Evolutionary conservation across 2,797 vertebrate species (phyloP).

Genomic region (Xiphophorus birchmanni): DNA sequence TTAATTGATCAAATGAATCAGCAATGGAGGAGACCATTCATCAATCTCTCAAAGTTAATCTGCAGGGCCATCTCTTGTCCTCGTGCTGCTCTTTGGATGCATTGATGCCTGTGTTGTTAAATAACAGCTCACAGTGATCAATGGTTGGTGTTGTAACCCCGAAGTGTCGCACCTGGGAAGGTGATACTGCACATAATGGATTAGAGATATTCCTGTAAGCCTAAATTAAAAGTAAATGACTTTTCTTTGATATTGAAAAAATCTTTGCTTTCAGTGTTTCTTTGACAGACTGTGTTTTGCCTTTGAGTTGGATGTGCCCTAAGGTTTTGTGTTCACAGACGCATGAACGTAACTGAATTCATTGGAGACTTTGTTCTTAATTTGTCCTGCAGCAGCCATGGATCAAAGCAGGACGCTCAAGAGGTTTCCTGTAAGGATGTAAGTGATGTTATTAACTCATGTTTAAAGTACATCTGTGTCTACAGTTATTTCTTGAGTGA

Average conservation of each 20-base stretch:
- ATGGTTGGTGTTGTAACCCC: conserved; percentile 16
- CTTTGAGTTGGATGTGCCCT: neutral
- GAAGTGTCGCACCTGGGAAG: neutral
- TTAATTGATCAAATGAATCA: conserved; percentile 61
- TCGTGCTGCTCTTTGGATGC: neutral
- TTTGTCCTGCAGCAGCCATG: conserved; percentile 8
- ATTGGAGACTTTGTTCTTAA: conserved; percentile 36
- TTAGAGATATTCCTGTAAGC: conserved; percentile 72
- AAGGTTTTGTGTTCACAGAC: neutral
- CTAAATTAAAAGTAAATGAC: conserved; percentile 70
- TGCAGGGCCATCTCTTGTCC: conserved; percentile 16
- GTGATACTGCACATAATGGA: conserved; percentile 46
- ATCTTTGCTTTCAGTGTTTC: neutral
- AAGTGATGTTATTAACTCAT: neutral
- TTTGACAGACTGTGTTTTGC: neutral
- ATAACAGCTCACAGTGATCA: conserved; percentile 46
- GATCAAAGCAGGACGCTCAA: neutral
- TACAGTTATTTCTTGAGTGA: neutral
- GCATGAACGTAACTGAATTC: conserved; percentile 14
- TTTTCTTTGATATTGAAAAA: conserved; percentile 60
- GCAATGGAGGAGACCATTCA: conserved; percentile 39
- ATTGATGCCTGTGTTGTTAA: conserved; percentile 1
- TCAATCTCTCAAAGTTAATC: conserved; percentile 53
- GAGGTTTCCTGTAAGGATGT: neutral
- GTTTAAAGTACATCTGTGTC: neutral